phyloP scores from a whole-genome alignment of 2,888 invertebrate species.

The Leptinotarsa haldemani region DNA sequence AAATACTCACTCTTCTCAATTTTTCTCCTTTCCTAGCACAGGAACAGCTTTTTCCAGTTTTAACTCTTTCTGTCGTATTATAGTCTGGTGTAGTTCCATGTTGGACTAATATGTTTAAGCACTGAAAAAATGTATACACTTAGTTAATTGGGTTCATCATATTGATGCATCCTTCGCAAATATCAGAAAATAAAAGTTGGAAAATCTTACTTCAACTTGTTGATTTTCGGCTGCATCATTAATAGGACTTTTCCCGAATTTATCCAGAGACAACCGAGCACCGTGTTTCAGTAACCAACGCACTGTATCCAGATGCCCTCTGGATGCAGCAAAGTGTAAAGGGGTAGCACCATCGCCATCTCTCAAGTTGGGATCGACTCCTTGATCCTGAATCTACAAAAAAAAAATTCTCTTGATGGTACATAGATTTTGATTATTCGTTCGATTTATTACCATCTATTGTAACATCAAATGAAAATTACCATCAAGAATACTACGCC shows the following conservation, averaged over 20 bases:
- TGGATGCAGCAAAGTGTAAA: conserved; percentile 88
- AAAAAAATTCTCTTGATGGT: conserved; percentile 43
- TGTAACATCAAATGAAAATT: no score
- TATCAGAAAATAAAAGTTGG: no score
- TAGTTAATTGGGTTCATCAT: no score
- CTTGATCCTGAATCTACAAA: conserved; percentile 82
- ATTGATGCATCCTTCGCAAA: no score
- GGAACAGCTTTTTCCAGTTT: conserved; percentile 64
- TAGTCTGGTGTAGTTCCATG: conserved; percentile 80
- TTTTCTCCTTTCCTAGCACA: conserved; percentile 65
- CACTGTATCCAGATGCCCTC: conserved; percentile 83
- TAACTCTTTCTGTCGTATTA: conserved; percentile 65
- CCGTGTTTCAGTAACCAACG: conserved; percentile 88
- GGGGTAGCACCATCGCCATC: conserved; percentile 92
- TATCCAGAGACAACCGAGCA: conserved; percentile 83
- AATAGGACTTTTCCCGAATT: conserved; percentile 90
- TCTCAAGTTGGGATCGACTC: conserved; percentile 84
- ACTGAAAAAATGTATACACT: conserved; percentile 68
- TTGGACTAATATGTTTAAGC: conserved; percentile 83
- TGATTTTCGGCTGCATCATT: conserved; percentile 93
- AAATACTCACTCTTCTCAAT: conserved; percentile 61
- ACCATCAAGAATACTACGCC: no score
- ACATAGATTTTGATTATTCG: no score
- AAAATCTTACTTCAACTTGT: conserved; percentile 80
- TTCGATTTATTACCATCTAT: no score